A percentile compares a stretch with the other conserved stretches of the same genome.
These are phyloP conservation scores for Parazoanthus darwini DNA, from an alignment of 92 coral and sea anemone species.

Conservation along the genomic window DNA sequence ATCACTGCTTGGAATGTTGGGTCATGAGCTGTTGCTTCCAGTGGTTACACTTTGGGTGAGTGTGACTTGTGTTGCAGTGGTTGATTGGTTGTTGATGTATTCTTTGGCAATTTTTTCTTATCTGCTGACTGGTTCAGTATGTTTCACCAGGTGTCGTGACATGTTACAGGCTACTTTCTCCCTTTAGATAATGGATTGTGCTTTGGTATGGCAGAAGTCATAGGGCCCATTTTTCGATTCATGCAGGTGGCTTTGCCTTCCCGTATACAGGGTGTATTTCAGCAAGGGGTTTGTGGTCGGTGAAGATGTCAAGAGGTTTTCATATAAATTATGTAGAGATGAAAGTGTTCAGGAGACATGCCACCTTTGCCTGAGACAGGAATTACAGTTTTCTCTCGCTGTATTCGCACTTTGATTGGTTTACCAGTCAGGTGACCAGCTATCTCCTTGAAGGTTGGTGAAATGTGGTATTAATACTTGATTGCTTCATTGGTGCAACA, in stretches of 20 bases:
- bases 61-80: not conserved
- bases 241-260: constrained; percentile 22
- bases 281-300: constrained; percentile 23
- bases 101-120: constrained; percentile 31
- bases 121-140: not conserved
- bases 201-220: no score
- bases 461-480: no score
- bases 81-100: constrained; percentile 2
- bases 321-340: constrained; percentile 18
- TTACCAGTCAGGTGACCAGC: no score
- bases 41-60: not conserved
- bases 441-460: no score
- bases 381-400: no score
- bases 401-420: no score
- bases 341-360: constrained; percentile 34
- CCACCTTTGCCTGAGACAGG: no score
- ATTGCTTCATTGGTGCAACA: no score
- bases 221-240: not conserved
- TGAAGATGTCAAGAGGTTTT: not conserved
- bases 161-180: not conserved
- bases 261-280: not conserved
- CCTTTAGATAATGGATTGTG: no score
- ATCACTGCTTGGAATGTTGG: constrained; percentile 9
- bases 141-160: constrained; percentile 5
- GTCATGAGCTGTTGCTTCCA: constrained; percentile 15